Percentiles rank a stretch among this genome's conserved stretches.
Evolutionary conservation across 2,888 invertebrate species (phyloP).

Genomic region (Sesia bembeciformis): DNA sequence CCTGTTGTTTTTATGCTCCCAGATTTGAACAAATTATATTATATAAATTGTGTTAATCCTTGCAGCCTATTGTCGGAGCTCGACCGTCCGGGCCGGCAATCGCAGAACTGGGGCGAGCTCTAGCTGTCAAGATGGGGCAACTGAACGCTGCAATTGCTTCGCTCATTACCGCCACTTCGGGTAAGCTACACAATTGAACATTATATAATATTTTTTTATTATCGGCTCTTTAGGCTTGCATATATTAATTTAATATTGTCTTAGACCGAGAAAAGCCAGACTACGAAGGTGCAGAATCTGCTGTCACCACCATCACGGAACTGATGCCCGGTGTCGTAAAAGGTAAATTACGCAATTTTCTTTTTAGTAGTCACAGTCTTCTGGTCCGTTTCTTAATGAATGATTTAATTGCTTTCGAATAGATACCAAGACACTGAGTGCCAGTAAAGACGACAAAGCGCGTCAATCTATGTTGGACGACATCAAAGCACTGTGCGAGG

Average conservation of each 20-base stretch:
- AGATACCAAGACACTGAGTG: conserved; percentile 30
- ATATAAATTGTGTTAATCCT: background rate
- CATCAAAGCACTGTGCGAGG: conserved; percentile 22
- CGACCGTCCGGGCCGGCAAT: background rate
- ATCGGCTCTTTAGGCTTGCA: too few species aligned
- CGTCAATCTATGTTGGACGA: conserved; percentile 19
- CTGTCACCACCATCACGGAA: conserved; percentile 27
- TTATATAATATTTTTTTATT: too few species aligned
- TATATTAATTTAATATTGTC: background rate
- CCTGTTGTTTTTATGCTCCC: background rate
- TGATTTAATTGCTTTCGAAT: background rate
- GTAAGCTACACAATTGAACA: background rate
- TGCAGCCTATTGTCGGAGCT: background rate
- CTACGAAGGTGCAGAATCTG: conserved; percentile 29
- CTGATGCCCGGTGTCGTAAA: conserved; percentile 34
- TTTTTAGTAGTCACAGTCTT: too few species aligned
- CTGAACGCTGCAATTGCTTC: conserved; percentile 42
- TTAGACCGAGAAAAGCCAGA: conserved; percentile 34
- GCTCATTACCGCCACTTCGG: conserved; percentile 1
- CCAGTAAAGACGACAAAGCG: conserved; percentile 18
- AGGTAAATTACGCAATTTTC: conserved; percentile 18
- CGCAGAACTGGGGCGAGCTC: background rate
- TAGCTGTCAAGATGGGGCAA: conserved; percentile 24
- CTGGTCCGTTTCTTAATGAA: too few species aligned
- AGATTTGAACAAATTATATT: too few species aligned